Evolutionary conservation across 2,888 invertebrate species (phyloP), one percentile per base, ranked within the genome.

Genomic region (Diaphora mendica): DNA sequence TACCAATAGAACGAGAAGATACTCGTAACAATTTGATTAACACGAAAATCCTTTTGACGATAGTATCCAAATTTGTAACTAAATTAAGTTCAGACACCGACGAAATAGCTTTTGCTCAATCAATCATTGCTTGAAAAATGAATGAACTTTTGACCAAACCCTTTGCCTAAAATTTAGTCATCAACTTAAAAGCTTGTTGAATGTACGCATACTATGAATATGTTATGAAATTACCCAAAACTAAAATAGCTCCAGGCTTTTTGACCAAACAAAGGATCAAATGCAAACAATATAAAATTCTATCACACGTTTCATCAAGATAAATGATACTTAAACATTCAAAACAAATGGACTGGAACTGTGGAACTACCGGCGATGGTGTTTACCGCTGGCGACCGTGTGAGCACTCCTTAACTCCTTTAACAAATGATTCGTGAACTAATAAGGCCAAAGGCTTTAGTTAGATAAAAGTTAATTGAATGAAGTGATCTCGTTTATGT

Each of bases 381-480:
- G 64, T 72, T 67, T 67, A 72, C 65, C 59, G 72, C 64, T 62
- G 64, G 66, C 7, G 26, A 64, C 51, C 65, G 35, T 26, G 67
- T 39, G 71, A 71, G 74, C 68, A 71, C 51, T 55, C 66, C 67
- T 68, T 70, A 75, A 70, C 69, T 72, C 67, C 70, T 72, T 48
- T 51, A 51, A 44, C 51, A 75, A 75, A 75, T 75, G 75, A 70
- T 51, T 64, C 75, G 75, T 75, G 64, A 75, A 72, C 64, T 71
- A 68, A 74, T 64, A 30, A 65, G 74, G 68, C 69, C 72, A 75
- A 39, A 64, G 69, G 55, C 26, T 30, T 26, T 72, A 72, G 75
- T 77, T 76, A 75, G 68, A 83, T 83, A 77, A 83, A 83, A 82
- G 71, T 75, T 83, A 81, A 82, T 79, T 79, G 72, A 59, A 42